Conservation (phyloP, 23 tunicate species). For the Diplosoma virens region DNA sequence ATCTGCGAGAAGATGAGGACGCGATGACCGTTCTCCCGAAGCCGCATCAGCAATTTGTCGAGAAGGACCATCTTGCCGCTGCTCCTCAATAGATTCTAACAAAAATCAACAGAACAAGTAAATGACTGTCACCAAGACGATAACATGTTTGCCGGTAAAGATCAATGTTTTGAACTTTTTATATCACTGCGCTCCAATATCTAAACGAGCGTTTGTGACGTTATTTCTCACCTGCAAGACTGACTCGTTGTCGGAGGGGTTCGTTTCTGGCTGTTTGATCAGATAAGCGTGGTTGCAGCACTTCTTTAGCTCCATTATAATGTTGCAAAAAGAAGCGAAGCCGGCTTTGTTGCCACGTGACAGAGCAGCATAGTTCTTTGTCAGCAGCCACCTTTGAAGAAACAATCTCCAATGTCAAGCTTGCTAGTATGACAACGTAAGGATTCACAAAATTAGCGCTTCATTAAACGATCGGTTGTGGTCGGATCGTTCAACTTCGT, state of each 20-base stretch:
- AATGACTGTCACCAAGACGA: too few species aligned
- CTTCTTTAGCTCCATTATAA: conserved; percentile 97
- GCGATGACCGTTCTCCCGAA: conserved; percentile 85
- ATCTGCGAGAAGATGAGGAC: conserved; percentile 99
- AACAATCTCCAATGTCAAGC: too few species aligned
- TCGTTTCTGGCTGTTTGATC: conserved; percentile 66
- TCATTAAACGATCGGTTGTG: too few species aligned
- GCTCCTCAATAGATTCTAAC: conserved; percentile 57
- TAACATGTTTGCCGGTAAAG: too few species aligned
- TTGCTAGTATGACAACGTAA: too few species aligned
- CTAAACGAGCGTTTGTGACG: too few species aligned
- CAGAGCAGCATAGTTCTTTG: conserved; percentile 83
- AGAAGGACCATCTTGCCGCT: conserved; percentile 98
- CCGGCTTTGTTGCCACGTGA: conserved; percentile 58
- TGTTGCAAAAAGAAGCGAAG: conserved; percentile 81
- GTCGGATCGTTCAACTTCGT: too few species aligned
- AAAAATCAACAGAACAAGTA: too few species aligned
- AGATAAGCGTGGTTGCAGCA: conserved; percentile 94
- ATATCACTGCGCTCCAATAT: too few species aligned
- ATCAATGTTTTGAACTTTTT: too few species aligned
- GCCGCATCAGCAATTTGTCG: conserved; percentile 81
- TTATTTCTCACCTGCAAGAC: conserved; percentile 41
- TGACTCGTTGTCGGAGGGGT: conserved; percentile 19
- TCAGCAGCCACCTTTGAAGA: conserved; percentile 81
- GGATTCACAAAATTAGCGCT: too few species aligned